Evolutionary conservation across 2,113 vertebrate genomes (phyloP).

Genomic region (Varanus salvator): DNA sequence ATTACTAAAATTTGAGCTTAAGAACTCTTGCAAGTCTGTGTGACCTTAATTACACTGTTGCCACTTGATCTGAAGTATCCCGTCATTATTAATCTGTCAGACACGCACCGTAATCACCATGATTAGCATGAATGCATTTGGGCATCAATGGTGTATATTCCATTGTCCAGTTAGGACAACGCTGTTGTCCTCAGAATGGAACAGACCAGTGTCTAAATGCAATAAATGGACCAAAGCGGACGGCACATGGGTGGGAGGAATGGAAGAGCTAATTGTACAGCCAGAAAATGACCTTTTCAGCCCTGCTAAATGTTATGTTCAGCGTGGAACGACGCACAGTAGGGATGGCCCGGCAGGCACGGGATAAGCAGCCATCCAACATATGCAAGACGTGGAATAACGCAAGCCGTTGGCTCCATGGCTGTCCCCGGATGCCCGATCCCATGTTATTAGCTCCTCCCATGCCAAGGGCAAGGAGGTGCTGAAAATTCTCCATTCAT

Average conservation of each 20-base stretch:
- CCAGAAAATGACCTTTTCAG: conserved; percentile 3
- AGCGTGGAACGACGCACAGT: neutral
- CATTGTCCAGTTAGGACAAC: neutral
- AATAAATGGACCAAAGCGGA: too few species aligned
- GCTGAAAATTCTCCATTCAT: neutral
- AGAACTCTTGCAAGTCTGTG: conserved; percentile 28
- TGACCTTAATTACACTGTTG: conserved; percentile 46
- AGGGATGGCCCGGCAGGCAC: neutral
- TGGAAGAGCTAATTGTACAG: conserved; percentile 45
- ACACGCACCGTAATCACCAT: conserved; percentile 34
- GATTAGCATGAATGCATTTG: conserved; percentile 52
- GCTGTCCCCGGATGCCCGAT: neutral
- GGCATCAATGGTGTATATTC: conserved; percentile 34
- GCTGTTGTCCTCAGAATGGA: neutral
- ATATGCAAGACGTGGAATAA: neutral
- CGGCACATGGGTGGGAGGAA: neutral
- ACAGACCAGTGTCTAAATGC: neutral
- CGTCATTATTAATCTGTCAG: conserved; percentile 45
- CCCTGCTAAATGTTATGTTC: conserved; percentile 1
- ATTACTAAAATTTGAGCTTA: conserved; percentile 17
- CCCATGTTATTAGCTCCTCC: neutral
- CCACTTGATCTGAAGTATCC: conserved; percentile 40
- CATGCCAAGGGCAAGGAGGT: neutral
- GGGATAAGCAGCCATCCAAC: neutral
- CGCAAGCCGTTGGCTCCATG: neutral